Evolutionary conservation across 2,113 vertebrate genomes (phyloP).

Genomic region (Megaleporinus macrocephalus): DNA sequence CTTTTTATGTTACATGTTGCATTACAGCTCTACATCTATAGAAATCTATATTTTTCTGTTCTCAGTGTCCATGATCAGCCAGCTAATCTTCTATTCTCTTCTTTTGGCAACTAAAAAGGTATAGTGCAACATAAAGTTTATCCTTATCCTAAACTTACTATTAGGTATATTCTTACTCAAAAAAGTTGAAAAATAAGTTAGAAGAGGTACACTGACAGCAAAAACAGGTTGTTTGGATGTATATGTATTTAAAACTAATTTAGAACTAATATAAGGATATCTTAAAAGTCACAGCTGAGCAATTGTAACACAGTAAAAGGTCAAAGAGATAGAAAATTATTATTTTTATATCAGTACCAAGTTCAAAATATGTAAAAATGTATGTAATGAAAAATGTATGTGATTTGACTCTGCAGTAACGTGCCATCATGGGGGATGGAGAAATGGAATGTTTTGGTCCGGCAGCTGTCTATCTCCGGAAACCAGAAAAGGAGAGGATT

Average conservation of each 20-base stretch:
- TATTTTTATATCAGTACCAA: too few relatives aligned
- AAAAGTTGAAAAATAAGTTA: too few relatives aligned
- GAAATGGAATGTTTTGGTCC: slow-evolving; percentile 86
- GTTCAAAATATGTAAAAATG: too few relatives aligned
- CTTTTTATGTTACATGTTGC: neutral
- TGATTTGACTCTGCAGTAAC: slow-evolving; percentile 59
- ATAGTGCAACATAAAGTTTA: neutral
- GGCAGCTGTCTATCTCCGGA: slow-evolving; percentile 84
- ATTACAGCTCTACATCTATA: neutral
- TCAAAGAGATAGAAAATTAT: too few relatives aligned
- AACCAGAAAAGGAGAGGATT: slow-evolving; percentile 84
- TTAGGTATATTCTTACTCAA: too few relatives aligned
- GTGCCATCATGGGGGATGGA: slow-evolving; percentile 76
- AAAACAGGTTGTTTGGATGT: too few relatives aligned
- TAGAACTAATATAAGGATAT: too few relatives aligned
- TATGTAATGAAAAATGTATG: neutral
- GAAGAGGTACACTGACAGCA: too few relatives aligned
- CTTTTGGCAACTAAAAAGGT: slow-evolving; percentile 17
- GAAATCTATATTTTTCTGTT: slow-evolving; percentile 3
- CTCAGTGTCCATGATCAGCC: neutral
- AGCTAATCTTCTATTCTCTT: slow-evolving; percentile 15
- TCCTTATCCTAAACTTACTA: too few relatives aligned
- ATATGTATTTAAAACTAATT: too few relatives aligned
- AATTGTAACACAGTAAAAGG: too few relatives aligned
- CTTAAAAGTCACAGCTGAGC: too few relatives aligned